Base-by-base conservation (phyloP, 1,140 invertebrate species). In the Pygmarrhopalites habei region DNA sequence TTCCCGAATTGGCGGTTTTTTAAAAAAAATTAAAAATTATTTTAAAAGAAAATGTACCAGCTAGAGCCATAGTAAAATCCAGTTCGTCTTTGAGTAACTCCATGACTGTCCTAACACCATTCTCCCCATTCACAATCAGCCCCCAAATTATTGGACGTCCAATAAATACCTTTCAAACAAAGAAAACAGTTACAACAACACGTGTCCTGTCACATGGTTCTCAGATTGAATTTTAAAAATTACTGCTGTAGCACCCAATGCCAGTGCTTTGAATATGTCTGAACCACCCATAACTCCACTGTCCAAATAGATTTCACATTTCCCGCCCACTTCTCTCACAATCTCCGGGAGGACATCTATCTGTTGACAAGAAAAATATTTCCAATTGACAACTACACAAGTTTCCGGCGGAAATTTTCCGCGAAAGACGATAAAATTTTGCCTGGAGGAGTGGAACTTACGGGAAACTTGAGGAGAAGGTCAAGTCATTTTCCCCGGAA, bases 221-320 rank as follows among this genome's bases (percentile, higher is more conserved):
- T n/a, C n/a, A n/a, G n/a, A n/a, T n/a, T n/a, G n/a, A n/a, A n/a
- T n/a, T n/a, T n/a, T n/a, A n/a, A n/a, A n/a, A n/a, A n/a, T n/a
- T n/a, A n/a, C n/a, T 23, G 86, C 89, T 80, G 84, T 86, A 1
- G 93, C 94, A 3, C 94, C 94, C 4, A 96, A 75, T 1, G 91
- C 91, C 30, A 97, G 73, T 12, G 93, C 92, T 78, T 95, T 96
- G 46, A 95, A 86, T 1, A 95, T 83, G 77, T 96, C 92, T 30
- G 87, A 88, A 14, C 92, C 94, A 72, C 85, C 82, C 17, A 81
- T 80, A 2, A 96, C 79, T 15, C 94, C 93, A 5, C 93, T 91
- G 74, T 96, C 94, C 65, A 96, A 72, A 76, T 89, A 95, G 26
- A 96, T 79, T 72, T 92, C 87, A 56, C 73, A 73, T 44, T 72